Evolutionary conservation across 2,797 vertebrate species (phyloP).

Genomic region (Rachycentron canadum): DNA sequence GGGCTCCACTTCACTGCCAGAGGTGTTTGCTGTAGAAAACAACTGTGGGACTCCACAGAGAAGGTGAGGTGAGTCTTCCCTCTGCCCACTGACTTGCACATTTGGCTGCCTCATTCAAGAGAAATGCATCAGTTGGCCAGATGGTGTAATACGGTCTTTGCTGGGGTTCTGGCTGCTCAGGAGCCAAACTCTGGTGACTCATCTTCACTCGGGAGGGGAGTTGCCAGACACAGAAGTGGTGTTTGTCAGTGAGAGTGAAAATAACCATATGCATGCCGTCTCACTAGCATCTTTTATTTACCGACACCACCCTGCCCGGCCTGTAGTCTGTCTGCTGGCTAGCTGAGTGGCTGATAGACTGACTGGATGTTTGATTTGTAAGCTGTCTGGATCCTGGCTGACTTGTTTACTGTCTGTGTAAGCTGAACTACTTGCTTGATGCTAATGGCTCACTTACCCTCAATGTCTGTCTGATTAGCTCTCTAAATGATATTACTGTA

Average conservation of each 20-base stretch:
- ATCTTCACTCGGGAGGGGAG: conserved; percentile 74
- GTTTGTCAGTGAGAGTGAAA: conserved; percentile 79
- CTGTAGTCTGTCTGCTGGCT: conserved; percentile 67
- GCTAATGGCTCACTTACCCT: conserved; percentile 30
- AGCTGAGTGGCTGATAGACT: conserved; percentile 58
- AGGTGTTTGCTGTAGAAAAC: conserved; percentile 38
- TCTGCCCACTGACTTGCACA: conserved; percentile 38
- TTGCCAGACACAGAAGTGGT: conserved; percentile 76
- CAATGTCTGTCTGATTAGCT: conserved; percentile 26
- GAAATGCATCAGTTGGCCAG: conserved; percentile 60
- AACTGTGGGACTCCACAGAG: conserved; percentile 22
- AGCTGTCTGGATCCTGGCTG: conserved; percentile 35
- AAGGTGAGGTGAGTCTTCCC: conserved; percentile 24
- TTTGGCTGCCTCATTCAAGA: conserved; percentile 54
- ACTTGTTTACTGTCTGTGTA: conserved; percentile 31
- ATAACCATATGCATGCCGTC: conserved; percentile 77
- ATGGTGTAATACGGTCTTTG: conserved; percentile 61
- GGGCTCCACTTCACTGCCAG: conserved; percentile 21
- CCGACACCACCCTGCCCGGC: conserved; percentile 75
- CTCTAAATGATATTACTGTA: conserved; percentile 17
- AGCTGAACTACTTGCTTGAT: conserved; percentile 14
- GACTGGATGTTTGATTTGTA: conserved; percentile 68
- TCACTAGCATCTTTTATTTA: conserved; percentile 81
- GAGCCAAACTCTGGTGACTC: conserved; percentile 80
- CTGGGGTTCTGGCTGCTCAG: conserved; percentile 65